phyloP scores from a whole-genome alignment of 2,113 vertebrate genomes.

The Fregata magnificens region DNA sequence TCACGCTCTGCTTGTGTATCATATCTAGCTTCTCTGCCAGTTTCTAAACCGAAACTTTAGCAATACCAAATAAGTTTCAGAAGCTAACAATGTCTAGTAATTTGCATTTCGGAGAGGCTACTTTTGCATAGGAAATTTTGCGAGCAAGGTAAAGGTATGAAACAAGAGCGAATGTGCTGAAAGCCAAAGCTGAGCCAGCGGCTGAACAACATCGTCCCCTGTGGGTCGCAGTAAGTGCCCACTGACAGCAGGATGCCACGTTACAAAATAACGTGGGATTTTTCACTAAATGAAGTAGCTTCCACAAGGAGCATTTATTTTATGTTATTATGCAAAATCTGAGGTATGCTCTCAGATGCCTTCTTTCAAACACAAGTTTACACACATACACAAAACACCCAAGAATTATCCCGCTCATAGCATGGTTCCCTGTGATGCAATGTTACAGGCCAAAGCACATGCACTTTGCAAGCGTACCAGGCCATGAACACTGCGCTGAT shows the following conservation, averaged over 20 bases:
- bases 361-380: not conserved
- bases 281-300: not conserved
- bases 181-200: not conserved
- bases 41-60: not conserved
- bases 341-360: not conserved
- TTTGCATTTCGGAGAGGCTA: not conserved
- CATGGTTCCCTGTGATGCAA: not conserved
- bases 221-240: not conserved
- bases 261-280: not conserved
- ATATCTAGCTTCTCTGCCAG: not conserved
- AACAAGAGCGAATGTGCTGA: not conserved
- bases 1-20: not conserved
- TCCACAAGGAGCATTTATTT: not conserved
- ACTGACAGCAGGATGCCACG: accelerated
- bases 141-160: not conserved
- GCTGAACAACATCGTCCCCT: not conserved
- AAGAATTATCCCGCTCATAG: not conserved
- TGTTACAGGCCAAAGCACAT: not conserved
- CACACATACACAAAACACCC: not conserved
- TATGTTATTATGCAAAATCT: not conserved
- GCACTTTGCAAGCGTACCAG: accelerated
- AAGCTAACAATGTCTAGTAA: not conserved
- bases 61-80: not conserved
- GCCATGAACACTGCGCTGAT: accelerated
- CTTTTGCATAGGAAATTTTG: not conserved